Conservation (phyloP, 2,113 vertebrate species). For the Balaeniceps rex region DNA sequence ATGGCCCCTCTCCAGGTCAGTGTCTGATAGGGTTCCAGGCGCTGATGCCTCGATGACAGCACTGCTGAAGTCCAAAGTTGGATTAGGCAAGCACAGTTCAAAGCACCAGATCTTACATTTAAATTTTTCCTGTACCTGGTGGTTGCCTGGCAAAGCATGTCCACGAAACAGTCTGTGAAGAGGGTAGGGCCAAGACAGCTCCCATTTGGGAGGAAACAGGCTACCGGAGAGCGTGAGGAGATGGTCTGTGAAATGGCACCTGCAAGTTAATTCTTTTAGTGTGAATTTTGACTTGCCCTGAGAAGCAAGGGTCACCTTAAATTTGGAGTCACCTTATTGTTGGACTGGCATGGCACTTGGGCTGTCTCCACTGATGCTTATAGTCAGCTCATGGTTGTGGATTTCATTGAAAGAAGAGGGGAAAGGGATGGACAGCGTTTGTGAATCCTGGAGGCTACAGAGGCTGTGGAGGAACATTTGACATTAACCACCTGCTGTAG, state of each 20-base stretch:
- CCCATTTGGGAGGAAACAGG: not conserved
- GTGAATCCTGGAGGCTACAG: not conserved
- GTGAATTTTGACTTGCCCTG: not conserved
- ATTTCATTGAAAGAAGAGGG: not conserved
- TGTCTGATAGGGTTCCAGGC: not conserved
- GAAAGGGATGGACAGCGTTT: not conserved
- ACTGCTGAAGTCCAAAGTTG: not conserved
- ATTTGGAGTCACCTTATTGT: not conserved
- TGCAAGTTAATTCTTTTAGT: not conserved
- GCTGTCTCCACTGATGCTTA: not conserved
- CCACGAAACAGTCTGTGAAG: not conserved
- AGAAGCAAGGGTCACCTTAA: not conserved
- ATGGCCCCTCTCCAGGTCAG: no score
- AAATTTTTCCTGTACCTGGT: not conserved
- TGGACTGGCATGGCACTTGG: not conserved
- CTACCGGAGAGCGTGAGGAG: not conserved
- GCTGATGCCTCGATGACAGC: not conserved
- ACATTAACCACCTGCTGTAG: not conserved
- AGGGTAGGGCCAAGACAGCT: not conserved
- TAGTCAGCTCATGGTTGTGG: not conserved
- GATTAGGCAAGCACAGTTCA: not conserved
- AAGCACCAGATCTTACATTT: not conserved
- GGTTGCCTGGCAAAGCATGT: not conserved
- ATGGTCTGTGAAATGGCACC: not conserved
- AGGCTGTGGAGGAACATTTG: not conserved